Evolutionary conservation across 2,113 vertebrate genomes (phyloP).

Genomic region (Guaruba guarouba): DNA sequence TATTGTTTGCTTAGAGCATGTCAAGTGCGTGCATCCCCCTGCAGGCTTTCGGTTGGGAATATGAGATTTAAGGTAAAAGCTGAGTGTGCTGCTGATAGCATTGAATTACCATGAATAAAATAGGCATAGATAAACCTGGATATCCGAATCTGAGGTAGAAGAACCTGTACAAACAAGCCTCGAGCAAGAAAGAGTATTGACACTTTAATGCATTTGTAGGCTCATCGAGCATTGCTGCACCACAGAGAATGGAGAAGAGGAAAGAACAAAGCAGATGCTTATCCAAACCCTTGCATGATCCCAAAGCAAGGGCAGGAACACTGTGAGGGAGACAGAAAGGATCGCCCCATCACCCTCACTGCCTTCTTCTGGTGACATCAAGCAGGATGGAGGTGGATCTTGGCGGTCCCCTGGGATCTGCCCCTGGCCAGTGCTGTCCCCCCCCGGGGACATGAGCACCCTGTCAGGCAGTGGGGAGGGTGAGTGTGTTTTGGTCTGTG

Average conservation of each 20-base stretch:
- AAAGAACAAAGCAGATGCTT: not conserved
- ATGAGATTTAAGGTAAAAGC: not conserved
- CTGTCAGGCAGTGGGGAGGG: not conserved
- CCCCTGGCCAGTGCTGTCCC: not conserved
- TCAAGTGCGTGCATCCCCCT: not conserved
- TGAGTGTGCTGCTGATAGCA: not conserved
- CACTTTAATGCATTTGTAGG: not conserved
- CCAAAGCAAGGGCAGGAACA: not conserved
- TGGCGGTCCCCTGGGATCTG: not conserved
- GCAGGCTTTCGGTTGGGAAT: not conserved
- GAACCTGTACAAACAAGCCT: not conserved
- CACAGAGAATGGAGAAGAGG: not conserved
- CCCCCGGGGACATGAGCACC: not conserved
- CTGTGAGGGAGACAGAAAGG: rapidly evolving
- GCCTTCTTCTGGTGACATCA: not conserved
- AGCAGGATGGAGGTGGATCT: not conserved
- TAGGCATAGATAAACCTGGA: not conserved
- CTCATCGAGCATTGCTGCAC: not conserved
- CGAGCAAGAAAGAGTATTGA: not conserved
- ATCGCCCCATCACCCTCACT: too few species aligned
- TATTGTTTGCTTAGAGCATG: not conserved
- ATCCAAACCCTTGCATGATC: not conserved
- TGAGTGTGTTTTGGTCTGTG: not conserved
- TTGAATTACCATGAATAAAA: not conserved
- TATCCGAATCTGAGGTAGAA: not conserved